Percentiles rank a stretch among this genome's conserved stretches.
phyloP scores from a whole-genome alignment of 1,140 invertebrate genomes.

The Meteorus sp. region DNA sequence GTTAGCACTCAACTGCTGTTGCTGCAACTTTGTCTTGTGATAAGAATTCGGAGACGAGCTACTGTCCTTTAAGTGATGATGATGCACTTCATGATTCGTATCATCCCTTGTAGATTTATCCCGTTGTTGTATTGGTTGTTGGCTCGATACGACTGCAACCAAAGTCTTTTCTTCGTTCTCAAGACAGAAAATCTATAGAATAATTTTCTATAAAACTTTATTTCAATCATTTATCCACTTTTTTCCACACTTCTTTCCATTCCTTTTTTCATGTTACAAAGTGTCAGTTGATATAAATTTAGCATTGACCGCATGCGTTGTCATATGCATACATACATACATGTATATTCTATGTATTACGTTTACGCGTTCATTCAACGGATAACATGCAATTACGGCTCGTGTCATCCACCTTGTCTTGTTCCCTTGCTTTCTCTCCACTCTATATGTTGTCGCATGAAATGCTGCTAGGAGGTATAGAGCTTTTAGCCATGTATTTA shows the following conservation, averaged over 20 bases:
- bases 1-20: constrained; percentile 33
- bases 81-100: constrained; percentile 4
- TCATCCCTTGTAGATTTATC: constrained; percentile 40
- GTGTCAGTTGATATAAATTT: background rate
- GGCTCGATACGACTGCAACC: constrained; percentile 35
- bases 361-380: constrained; percentile 29
- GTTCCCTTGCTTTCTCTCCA: constrained; percentile 44
- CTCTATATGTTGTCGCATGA: constrained; percentile 45
- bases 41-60: too few species aligned
- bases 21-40: constrained; percentile 13
- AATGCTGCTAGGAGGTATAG: constrained; percentile 38
- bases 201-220: background rate
- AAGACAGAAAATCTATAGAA: background rate
- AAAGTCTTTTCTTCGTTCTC: constrained; percentile 25
- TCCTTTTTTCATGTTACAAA: too few species aligned
- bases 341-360: constrained; percentile 14
- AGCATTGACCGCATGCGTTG: constrained; percentile 3
- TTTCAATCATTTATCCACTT: too few species aligned
- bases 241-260: too few species aligned
- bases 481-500: background rate
- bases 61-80: too few species aligned
- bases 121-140: constrained; percentile 12
- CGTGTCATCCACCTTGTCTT: constrained; percentile 56
- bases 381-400: constrained; percentile 58
- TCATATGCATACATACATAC: constrained; percentile 4